Evolutionary conservation across 2,888 invertebrate species (phyloP), one percentile per base, ranked within the genome.

Genomic region (Acanthoscelides obtectus): DNA sequence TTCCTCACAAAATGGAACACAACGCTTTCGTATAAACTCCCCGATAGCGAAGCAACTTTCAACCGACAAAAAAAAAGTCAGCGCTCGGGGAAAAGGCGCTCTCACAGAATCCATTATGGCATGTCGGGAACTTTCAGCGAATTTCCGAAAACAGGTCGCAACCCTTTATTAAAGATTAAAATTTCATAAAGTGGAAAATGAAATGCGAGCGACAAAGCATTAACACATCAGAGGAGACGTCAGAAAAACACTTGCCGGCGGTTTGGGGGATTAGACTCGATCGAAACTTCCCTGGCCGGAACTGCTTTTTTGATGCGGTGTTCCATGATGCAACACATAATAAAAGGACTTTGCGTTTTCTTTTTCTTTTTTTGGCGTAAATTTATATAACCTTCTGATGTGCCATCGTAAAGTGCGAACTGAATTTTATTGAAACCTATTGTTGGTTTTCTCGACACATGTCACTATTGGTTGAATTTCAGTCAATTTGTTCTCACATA

Each of bases 181-280:
- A 73, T 68, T 71, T 68, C 68, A 70, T 71, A 71, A 70, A 67
- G 69, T 66, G 66, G 71, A 69, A 73, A 70, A 73, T 73, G 71
- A 68, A 73, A 68, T 22, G 68, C 69, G 69, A 73, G 71, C 71
- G 71, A 73, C 66, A 71, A 25, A 25, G 71, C 70, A 73, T 73
- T 71, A 73, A 73, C 73, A 71, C 73, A 73, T 73, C 73, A 70
- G 70, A 45, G 12, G 17, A 1, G 1, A 12, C 17, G 45, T 45
- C 45, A 45, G 45, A 45, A 45, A 45, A 45, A 45, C 45, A 17
- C 45, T 45, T 12, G 45, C 5, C 45, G 17, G 45, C 45, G 45
- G 45, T 45, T 12, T n/a, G n/a, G 8, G 12, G 45, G 45, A 4
- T 45, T 45, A 45, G 45, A 45, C 12, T 17, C 45, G 45, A 45